phyloP scores from a whole-genome alignment of 2,797 vertebrate genomes.

The Bradypodion pumilum region DNA sequence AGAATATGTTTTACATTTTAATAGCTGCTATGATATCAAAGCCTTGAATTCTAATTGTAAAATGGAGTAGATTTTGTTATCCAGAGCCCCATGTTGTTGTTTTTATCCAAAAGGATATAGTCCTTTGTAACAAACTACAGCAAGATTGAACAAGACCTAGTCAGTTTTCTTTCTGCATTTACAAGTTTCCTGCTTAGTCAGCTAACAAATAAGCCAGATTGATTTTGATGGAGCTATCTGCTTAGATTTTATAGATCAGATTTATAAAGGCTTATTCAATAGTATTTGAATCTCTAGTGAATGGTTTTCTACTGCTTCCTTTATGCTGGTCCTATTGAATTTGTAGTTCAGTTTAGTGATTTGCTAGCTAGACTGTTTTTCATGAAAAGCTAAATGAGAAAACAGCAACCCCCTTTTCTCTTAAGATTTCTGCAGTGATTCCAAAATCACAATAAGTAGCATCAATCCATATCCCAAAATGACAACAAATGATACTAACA shows the following conservation, averaged over 20 bases:
- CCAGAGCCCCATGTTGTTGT: neutral
- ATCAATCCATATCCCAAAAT: conserved; percentile 38
- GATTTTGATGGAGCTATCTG: conserved; percentile 45
- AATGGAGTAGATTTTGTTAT: neutral
- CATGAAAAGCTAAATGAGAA: conserved; percentile 58
- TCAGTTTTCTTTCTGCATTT: conserved; percentile 41
- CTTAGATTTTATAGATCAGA: neutral
- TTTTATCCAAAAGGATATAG: conserved; percentile 4
- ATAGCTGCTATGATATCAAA: neutral
- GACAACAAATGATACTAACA: conserved; percentile 51
- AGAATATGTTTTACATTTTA: neutral
- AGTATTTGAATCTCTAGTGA: conserved; percentile 38
- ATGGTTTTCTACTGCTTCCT: conserved; percentile 38
- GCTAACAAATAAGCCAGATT: conserved; percentile 28
- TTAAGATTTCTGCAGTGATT: conserved; percentile 51
- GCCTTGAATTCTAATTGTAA: neutral
- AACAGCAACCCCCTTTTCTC: conserved; percentile 29
- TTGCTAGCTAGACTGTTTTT: conserved; percentile 48
- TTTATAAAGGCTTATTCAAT: conserved; percentile 40
- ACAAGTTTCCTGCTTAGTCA: conserved; percentile 27
- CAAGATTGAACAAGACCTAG: conserved; percentile 16
- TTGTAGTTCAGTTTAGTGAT: conserved; percentile 46
- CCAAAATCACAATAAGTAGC: conserved; percentile 54
- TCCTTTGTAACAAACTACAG: neutral
- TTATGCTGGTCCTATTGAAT: conserved; percentile 38